Base-by-base conservation (phyloP, 2,113 vertebrate species). In the Panthera tigris region DNA sequence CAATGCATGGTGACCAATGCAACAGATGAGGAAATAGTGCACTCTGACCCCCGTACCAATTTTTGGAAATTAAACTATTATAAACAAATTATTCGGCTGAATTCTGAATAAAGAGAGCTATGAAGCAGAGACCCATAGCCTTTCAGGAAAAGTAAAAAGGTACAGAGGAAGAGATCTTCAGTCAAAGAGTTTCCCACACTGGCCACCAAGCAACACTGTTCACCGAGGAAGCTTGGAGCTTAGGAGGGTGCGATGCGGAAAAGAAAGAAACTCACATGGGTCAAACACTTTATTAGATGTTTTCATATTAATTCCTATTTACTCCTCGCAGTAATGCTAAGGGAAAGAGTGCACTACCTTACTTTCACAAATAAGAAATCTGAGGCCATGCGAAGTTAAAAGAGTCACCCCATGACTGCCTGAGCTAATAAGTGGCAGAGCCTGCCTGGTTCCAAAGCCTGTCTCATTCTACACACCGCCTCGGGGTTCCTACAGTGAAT, bases 81-180 rank as follows among this genome's bases (percentile, higher is more conserved):
- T 78, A 27, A 73, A 48, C 36, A 80, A 88, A 90, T 19, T 27
- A 31, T 63, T 69, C 79, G 55, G 33, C 18, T 66, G 16, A 93
- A 86, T 91, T 97, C 81, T 74, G 33, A 87, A 85, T 73, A 81
- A 82, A 95, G 55, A 68, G 50, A 65, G 29, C 65, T n/a, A 82
- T 39, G 36, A 96, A 93, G 65, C 41, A 90, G 12, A 88, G 39
- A 74, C 19, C 36, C 71, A 71, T 2, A 41, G 9, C 50, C 33
- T 89, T 89, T 82, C 18, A 94, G n/a, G 50, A 94, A 91, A 87
- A 87, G 69, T 7, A 48, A 89, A 87, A 85, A 74, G 9, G 74
- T 3, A 19, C 33, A 11, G 19, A 89, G 10, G 33, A 81, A 83
- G 61, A 81, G 0, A 52, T 13, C 61, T 45, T 36, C 2, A 27